These are phyloP conservation scores for Rousettus leschenaultii DNA, from an alignment of 2,113 vertebrate genomes.

Conservation along the genomic window DNA sequence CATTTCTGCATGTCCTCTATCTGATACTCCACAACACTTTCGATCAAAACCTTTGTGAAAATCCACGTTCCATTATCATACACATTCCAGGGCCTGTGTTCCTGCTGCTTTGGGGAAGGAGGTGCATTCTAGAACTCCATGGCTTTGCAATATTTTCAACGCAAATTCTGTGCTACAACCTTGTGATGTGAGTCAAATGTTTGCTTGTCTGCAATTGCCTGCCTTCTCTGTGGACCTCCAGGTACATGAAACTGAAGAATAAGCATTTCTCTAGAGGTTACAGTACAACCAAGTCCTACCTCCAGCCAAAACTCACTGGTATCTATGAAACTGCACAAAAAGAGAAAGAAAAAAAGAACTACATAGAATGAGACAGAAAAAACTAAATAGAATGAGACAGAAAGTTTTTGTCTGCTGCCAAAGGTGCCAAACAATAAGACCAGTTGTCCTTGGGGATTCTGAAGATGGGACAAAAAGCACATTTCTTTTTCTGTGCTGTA, in stretches of 20 bases:
- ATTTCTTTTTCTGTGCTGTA: neutral
- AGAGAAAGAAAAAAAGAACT: neutral
- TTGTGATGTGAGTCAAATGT: neutral
- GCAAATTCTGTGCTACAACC: neutral
- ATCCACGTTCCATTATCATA: neutral
- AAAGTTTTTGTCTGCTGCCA: constrained; percentile 53
- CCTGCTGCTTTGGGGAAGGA: neutral
- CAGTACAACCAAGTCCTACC: neutral
- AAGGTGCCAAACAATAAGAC: constrained; percentile 52
- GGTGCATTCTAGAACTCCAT: neutral
- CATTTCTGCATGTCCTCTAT: neutral
- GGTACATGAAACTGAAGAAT: neutral
- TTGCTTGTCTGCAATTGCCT: neutral
- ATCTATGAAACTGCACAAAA: neutral
- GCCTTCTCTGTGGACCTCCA: neutral
- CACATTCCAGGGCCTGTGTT: neutral
- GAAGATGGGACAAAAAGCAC: constrained; percentile 2
- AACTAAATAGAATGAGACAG: neutral
- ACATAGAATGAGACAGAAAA: no score
- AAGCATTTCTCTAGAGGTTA: constrained; percentile 20
- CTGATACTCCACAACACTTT: neutral
- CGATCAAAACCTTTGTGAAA: neutral
- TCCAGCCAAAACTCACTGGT: neutral
- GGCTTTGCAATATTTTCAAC: neutral
- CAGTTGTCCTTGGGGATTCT: constrained; percentile 29